phyloP scores from a whole-genome alignment of 1,140 invertebrate species.

The Coelopa frigida region DNA sequence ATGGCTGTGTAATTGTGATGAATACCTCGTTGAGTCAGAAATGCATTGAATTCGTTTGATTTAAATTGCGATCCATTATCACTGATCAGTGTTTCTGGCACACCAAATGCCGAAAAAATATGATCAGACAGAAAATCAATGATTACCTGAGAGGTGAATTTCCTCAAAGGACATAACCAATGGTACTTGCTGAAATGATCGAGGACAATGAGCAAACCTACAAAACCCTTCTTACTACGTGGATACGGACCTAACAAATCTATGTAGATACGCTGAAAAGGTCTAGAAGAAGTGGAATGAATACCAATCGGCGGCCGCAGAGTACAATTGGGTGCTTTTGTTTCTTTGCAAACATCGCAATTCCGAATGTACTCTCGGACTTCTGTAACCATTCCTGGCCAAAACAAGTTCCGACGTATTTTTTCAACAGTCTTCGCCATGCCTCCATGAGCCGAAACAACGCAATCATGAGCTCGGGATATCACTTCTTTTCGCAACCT shows the following conservation, averaged over 20 bases:
- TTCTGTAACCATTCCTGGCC: constrained; percentile 9
- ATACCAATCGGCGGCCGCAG: constrained; percentile 7
- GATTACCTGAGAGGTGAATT: background rate
- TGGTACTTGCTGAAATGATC: constrained; percentile 12
- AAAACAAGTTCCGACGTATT: constrained; percentile 8
- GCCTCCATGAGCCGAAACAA: constrained; percentile 8
- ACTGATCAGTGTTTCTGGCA: constrained; percentile 9
- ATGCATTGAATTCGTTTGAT: background rate
- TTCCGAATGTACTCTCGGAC: constrained; percentile 3
- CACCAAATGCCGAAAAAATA: constrained; percentile 6
- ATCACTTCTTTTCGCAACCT: background rate
- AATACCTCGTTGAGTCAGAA: constrained; percentile 4
- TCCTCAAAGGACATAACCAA: constrained; percentile 3
- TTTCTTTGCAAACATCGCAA: constrained; percentile 11
- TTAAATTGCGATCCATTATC: constrained; percentile 15
- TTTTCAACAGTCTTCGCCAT: constrained; percentile 9
- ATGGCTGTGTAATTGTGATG: background rate
- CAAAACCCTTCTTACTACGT: constrained; percentile 6
- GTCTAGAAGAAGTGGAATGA: background rate
- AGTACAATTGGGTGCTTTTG: constrained; percentile 6
- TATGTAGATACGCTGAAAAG: constrained; percentile 12
- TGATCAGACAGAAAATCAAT: background rate
- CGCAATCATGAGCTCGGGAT: background rate
- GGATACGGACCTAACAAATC: constrained; percentile 11
- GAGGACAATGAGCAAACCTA: constrained; percentile 7